Conservation (phyloP, 2,888 invertebrate genomes). For the Priocnemis perturbator region DNA sequence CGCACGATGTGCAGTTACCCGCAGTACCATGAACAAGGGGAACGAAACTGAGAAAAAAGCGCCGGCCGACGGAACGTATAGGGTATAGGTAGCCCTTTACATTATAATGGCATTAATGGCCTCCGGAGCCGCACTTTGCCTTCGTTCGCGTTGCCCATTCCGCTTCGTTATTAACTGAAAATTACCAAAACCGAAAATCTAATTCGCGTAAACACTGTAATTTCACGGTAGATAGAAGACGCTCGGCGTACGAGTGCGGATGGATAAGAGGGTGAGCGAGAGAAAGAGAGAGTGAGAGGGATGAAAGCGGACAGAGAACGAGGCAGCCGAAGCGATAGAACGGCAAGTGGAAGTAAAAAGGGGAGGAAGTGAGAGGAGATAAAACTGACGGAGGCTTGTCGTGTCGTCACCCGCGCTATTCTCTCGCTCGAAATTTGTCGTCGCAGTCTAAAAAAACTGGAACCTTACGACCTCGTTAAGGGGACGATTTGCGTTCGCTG, state of each 20-base stretch:
- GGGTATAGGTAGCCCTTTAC: conserved; percentile 63
- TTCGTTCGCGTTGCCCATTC: conserved; percentile 49
- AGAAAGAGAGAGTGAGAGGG: no score
- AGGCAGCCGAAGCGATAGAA: no score
- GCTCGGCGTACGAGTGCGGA: not conserved
- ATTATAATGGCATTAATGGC: conserved; percentile 66
- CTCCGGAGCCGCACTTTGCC: conserved; percentile 54
- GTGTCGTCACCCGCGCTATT: not conserved
- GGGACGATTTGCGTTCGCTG: no score
- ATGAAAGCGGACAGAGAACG: no score
- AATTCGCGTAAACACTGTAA: conserved; percentile 73
- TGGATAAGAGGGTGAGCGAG: no score
- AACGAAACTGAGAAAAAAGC: conserved; percentile 10
- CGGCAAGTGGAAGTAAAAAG: no score
- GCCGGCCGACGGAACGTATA: conserved; percentile 33
- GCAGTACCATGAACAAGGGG: conserved; percentile 6
- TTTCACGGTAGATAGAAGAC: conserved; percentile 50
- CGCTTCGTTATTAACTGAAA: conserved; percentile 71
- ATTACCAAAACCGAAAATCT: conserved; percentile 73
- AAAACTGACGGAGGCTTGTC: not conserved
- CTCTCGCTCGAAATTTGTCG: no score
- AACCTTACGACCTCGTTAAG: no score
- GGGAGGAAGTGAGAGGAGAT: no score
- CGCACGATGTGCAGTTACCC: conserved; percentile 7
- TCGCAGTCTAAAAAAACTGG: no score